Evolutionary conservation across 2,888 invertebrate species (phyloP).

Genomic region (Abscondita cerata): DNA sequence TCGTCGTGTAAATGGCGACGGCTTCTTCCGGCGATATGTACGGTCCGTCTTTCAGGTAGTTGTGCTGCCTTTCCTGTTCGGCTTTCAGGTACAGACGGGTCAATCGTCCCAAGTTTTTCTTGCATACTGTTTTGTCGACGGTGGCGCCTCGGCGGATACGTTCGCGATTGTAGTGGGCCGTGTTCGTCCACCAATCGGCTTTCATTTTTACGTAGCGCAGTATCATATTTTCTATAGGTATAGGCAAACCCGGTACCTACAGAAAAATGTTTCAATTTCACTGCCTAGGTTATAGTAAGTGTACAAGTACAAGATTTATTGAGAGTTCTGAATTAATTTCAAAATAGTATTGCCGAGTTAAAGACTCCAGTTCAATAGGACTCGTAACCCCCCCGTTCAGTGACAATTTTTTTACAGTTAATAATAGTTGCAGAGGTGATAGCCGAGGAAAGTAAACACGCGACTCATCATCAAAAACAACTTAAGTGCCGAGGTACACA

Average conservation of each 20-base stretch:
- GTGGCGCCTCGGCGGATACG: conserved; percentile 99
- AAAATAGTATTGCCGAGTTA: no score
- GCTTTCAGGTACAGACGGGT: conserved; percentile 96
- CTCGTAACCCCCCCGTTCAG: no score
- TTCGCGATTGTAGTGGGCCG: conserved; percentile 99
- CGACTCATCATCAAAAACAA: no score
- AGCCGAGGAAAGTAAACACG: no score
- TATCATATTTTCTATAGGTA: conserved; percentile 99
- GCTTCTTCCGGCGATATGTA: conserved; percentile 99
- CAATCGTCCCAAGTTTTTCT: conserved; percentile 98
- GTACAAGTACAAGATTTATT: no score
- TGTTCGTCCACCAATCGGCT: conserved; percentile 99
- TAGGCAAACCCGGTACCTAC: conserved; percentile 94
- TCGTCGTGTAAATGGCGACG: conserved; percentile 99
- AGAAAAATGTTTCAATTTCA: background rate
- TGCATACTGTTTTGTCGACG: conserved; percentile 99
- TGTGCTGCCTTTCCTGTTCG: conserved; percentile 98
- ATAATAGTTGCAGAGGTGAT: no score
- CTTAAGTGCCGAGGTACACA: no score
- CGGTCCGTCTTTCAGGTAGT: conserved; percentile 99
- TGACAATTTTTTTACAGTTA: no score
- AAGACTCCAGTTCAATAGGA: no score
- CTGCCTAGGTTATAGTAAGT: no score
- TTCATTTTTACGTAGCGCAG: conserved; percentile 99
- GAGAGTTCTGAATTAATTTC: no score